Evolutionary conservation across 2,797 vertebrate genomes (phyloP).

Genomic region (Pangasius sanitwongsei): DNA sequence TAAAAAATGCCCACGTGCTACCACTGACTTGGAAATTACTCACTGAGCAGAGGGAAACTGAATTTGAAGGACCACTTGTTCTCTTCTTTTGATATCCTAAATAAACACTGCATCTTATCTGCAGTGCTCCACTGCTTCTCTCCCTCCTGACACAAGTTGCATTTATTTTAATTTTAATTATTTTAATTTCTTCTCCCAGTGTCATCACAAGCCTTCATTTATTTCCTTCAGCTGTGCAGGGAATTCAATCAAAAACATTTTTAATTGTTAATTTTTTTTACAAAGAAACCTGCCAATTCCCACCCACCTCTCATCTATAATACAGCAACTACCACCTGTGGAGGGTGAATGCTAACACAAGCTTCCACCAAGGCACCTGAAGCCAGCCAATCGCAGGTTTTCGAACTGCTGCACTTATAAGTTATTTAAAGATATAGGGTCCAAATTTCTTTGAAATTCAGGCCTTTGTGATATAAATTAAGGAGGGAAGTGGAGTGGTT

Average conservation of each 20-base stretch:
- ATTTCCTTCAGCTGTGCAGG: neutral
- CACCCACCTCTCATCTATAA: neutral
- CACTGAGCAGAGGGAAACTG: neutral
- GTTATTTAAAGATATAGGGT: neutral
- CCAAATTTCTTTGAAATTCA: conserved; percentile 41
- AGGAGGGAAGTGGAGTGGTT: neutral
- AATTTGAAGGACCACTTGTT: neutral
- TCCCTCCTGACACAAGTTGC: neutral
- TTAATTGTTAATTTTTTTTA: neutral
- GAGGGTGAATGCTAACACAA: neutral
- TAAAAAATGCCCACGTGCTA: neutral
- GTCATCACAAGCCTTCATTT: neutral
- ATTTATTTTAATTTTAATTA: too few relatives aligned
- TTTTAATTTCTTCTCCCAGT: neutral
- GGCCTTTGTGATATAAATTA: neutral
- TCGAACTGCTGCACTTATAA: neutral
- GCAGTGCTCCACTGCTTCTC: neutral
- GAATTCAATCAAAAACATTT: neutral
- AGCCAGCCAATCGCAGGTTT: neutral
- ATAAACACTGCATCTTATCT: neutral
- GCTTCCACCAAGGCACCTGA: neutral
- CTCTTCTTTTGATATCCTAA: neutral
- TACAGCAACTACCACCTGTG: neutral
- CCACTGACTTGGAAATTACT: conserved; percentile 9
- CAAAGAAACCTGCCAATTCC: neutral